These are phyloP conservation scores for Enteromius viviparus DNA, from an alignment of 2,797 vertebrate species.

Conservation along the genomic window DNA sequence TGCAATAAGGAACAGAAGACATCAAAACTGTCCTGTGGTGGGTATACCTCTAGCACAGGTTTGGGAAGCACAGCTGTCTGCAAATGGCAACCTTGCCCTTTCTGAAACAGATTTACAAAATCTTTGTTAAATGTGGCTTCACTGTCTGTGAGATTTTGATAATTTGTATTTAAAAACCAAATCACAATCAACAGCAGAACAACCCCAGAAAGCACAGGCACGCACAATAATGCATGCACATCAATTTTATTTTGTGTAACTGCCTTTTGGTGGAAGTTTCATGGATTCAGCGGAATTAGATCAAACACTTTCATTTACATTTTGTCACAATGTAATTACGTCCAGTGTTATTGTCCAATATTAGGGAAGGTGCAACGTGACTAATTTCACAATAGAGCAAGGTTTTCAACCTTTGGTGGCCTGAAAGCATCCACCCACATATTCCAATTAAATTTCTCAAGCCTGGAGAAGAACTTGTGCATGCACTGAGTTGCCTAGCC, in stretches of 20 bases:
- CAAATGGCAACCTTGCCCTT: not conserved
- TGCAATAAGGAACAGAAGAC: not conserved
- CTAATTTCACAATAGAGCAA: conserved; percentile 15
- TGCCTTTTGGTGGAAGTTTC: conserved; percentile 49
- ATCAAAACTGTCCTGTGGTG: not conserved
- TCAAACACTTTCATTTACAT: conserved; percentile 50
- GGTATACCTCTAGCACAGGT: not conserved
- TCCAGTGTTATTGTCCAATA: conserved; percentile 29
- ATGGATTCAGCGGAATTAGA: conserved; percentile 53
- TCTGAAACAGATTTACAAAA: not conserved
- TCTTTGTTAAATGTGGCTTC: conserved; percentile 4
- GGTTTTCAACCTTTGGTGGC: conserved; percentile 19
- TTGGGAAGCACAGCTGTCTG: not conserved
- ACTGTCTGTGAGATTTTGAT: not conserved
- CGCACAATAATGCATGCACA: conserved; percentile 15
- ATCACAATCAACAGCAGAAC: not conserved
- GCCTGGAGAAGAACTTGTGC: conserved; percentile 47
- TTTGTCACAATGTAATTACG: conserved; percentile 57
- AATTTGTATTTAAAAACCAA: not conserved
- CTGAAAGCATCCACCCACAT: conserved; percentile 41
- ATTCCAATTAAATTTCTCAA: conserved; percentile 33
- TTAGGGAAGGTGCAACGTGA: conserved; percentile 14
- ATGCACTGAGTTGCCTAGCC: conserved; percentile 16
- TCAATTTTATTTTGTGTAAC: conserved; percentile 15
- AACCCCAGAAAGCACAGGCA: not conserved